Evolutionary conservation across 2,888 invertebrate genomes (phyloP).

Genomic region (Terebella lapidaria): DNA sequence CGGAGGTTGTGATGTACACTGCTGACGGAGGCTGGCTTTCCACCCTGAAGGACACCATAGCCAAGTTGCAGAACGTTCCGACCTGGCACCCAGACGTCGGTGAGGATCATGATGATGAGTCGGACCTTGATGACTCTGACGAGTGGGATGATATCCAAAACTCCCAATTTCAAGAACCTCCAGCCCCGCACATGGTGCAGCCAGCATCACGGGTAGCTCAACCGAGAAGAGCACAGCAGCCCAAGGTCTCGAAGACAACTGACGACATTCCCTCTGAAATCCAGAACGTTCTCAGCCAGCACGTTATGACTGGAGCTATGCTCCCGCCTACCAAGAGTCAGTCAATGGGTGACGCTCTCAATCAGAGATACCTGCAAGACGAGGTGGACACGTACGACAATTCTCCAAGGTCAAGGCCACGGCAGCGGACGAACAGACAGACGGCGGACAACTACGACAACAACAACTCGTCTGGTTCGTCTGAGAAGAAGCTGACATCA

Average conservation of each 20-base stretch:
- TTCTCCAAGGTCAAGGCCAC: too few species aligned
- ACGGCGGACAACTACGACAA: too few species aligned
- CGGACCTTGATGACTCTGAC: background rate
- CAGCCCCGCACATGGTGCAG: too few species aligned
- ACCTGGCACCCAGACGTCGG: constrained; percentile 12
- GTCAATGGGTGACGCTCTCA: too few species aligned
- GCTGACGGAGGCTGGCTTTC: constrained; percentile 23
- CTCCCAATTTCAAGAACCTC: background rate
- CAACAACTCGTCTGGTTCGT: too few species aligned
- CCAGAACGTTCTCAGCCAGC: background rate
- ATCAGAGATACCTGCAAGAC: too few species aligned
- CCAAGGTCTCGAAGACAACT: background rate
- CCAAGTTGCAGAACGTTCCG: constrained; percentile 21
- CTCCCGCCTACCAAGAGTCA: too few species aligned
- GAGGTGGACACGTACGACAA: too few species aligned
- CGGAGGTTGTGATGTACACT: constrained; percentile 24
- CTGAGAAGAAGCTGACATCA: too few species aligned
- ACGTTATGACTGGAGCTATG: too few species aligned
- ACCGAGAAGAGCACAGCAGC: background rate
- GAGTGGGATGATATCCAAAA: background rate
- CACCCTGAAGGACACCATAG: constrained; percentile 23
- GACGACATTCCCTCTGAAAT: background rate
- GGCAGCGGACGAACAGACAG: too few species aligned
- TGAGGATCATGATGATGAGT: background rate
- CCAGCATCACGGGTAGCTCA: too few species aligned